Evolutionary conservation across 2,797 vertebrate species (phyloP).

Genomic region (Psittacula echo): DNA sequence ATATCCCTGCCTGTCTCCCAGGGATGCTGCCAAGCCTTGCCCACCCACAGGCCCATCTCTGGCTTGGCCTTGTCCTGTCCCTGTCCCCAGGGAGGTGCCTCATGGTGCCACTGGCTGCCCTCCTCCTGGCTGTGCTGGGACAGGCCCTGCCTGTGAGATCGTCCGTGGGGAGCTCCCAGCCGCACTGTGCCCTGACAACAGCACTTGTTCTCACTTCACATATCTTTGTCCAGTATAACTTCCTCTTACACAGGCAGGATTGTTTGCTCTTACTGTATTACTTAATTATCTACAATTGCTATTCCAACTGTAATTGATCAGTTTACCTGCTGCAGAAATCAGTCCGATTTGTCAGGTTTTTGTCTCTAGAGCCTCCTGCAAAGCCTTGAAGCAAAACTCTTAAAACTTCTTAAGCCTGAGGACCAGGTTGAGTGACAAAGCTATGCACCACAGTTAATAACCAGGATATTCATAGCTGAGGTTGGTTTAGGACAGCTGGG

Average conservation of each 20-base stretch:
- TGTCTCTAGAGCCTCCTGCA: not conserved
- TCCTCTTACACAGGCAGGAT: not conserved
- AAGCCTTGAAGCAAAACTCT: not conserved
- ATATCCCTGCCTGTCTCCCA: not conserved
- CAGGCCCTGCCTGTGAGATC: not conserved
- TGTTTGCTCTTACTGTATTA: not conserved
- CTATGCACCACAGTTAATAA: not conserved
- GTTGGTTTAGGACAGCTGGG: not conserved
- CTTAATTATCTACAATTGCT: not conserved
- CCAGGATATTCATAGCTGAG: not conserved
- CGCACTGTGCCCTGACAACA: not conserved
- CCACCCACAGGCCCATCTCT: too few relatives aligned
- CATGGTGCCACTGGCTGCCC: not conserved
- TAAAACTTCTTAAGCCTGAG: not conserved
- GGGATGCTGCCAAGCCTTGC: too few relatives aligned
- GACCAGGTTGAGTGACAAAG: not conserved
- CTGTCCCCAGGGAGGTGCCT: fast-evolving
- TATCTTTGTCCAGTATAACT: not conserved
- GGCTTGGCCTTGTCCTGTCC: not conserved
- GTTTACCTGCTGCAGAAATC: not conserved
- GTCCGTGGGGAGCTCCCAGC: fast-evolving
- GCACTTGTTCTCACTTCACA: not conserved
- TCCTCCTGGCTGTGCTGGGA: not conserved
- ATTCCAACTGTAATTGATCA: not conserved
- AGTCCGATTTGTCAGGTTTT: not conserved